These are phyloP conservation scores for Ochropleura plecta DNA, from an alignment of 2,888 invertebrate species.

Conservation along the genomic window DNA sequence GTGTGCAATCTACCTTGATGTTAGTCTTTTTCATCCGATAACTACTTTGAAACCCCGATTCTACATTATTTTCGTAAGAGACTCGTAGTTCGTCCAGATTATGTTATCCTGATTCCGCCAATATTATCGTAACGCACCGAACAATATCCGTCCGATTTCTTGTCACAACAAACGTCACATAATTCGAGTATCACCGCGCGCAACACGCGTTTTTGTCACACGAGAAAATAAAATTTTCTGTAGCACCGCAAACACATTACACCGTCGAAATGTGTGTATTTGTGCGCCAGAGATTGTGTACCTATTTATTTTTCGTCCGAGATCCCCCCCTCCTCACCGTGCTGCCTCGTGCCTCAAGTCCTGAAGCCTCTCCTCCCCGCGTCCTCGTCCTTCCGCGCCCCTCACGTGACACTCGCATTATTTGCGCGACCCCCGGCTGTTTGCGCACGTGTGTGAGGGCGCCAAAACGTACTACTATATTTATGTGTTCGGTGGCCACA, in stretches of 20 bases:
- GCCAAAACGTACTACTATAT: constrained; percentile 84
- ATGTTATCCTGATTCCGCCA: constrained; percentile 41
- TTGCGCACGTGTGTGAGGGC: constrained; percentile 79
- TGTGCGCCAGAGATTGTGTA: constrained; percentile 85
- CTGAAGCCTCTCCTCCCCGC: constrained; percentile 48
- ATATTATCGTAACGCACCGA: constrained; percentile 50
- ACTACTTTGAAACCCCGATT: constrained; percentile 9
- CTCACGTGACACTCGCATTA: constrained; percentile 80
- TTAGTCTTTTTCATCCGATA: background rate
- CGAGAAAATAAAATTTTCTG: constrained; percentile 77
- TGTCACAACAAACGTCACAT: constrained; percentile 66
- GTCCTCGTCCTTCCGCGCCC: constrained; percentile 62
- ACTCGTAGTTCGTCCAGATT: constrained; percentile 44
- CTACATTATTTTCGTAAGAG: constrained; percentile 43
- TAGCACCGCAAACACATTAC: constrained; percentile 87
- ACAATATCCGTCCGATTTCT: constrained; percentile 62
- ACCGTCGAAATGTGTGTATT: constrained; percentile 83
- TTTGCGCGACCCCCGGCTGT: constrained; percentile 81
- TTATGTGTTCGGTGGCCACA: constrained; percentile 83
- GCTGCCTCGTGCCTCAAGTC: constrained; percentile 57
- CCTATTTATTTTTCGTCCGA: constrained; percentile 86
- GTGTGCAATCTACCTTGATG: background rate
- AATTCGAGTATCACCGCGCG: constrained; percentile 64
- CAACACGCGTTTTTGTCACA: constrained; percentile 72
- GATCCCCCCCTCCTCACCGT: constrained; percentile 57